Evolutionary conservation across 2,797 vertebrate species (phyloP).

Genomic region (Sebastes flavidus): DNA sequence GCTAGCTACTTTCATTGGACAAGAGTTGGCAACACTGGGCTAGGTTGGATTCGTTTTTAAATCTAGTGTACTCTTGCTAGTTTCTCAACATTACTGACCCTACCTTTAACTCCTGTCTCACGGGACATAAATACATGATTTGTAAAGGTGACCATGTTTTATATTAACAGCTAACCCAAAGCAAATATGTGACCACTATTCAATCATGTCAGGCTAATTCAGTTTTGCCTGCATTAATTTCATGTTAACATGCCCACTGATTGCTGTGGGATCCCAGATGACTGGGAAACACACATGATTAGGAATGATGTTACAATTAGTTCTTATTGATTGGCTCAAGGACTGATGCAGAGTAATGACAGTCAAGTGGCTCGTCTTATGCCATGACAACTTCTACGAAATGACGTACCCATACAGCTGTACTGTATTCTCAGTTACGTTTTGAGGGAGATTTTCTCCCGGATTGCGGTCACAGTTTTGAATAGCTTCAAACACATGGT

Average conservation of each 20-base stretch:
- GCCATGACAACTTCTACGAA: no score
- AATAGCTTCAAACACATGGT: fast-evolving
- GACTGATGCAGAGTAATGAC: not conserved
- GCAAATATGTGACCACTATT: not conserved
- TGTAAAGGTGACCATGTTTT: not conserved
- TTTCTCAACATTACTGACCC: no score
- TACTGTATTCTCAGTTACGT: no score
- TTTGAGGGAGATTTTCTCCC: no score
- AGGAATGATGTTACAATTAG: not conserved
- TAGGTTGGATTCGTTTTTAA: no score
- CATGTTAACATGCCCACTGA: constrained; percentile 31
- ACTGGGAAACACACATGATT: constrained; percentile 21
- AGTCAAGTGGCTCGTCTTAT: not conserved
- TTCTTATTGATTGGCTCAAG: constrained; percentile 1
- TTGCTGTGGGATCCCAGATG: constrained; percentile 17
- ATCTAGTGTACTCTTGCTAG: no score
- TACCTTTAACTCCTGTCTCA: no score
- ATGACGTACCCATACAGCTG: fast-evolving
- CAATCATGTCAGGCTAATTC: not conserved
- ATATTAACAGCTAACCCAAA: not conserved
- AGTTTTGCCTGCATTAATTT: not conserved
- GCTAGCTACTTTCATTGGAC: no score
- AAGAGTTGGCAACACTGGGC: no score
- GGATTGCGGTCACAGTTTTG: no score
- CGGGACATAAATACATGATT: fast-evolving